phyloP scores from a whole-genome alignment of 2,797 vertebrate species.

The Brachymystax lenok region DNA sequence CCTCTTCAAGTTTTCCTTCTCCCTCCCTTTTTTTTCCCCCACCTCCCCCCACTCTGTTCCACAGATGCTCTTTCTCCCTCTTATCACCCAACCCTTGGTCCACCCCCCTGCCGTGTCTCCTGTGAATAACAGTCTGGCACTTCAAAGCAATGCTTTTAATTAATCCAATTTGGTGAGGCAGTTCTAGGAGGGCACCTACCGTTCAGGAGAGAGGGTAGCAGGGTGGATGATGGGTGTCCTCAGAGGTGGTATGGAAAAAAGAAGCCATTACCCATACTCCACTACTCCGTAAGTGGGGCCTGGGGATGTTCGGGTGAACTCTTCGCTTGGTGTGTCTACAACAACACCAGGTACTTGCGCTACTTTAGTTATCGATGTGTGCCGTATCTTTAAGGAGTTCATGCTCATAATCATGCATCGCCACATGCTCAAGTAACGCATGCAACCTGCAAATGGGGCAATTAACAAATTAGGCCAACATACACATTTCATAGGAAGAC shows the following conservation, averaged over 20 bases:
- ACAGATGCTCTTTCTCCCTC: background rate
- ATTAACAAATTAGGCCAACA: background rate
- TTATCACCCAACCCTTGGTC: background rate
- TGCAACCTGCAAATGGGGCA: background rate
- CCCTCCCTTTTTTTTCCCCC: background rate
- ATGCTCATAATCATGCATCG: background rate
- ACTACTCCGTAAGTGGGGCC: background rate
- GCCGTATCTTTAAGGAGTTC: background rate
- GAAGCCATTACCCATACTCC: constrained; percentile 1
- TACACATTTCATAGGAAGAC: background rate
- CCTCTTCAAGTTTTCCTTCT: background rate
- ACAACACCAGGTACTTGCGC: background rate
- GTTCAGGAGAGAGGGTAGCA: constrained; percentile 4
- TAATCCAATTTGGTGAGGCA: constrained; percentile 29
- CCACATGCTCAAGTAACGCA: background rate
- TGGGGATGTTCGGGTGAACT: background rate
- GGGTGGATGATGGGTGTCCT: background rate
- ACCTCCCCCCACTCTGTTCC: background rate
- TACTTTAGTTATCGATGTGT: background rate
- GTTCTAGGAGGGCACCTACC: background rate
- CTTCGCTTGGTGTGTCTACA: background rate
- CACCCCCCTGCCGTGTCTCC: background rate
- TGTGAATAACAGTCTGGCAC: constrained; percentile 4
- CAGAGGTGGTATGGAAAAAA: background rate
- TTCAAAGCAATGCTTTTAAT: constrained; percentile 30